Base-by-base conservation (phyloP, 2,888 invertebrate species). In the Torymus auratus region DNA sequence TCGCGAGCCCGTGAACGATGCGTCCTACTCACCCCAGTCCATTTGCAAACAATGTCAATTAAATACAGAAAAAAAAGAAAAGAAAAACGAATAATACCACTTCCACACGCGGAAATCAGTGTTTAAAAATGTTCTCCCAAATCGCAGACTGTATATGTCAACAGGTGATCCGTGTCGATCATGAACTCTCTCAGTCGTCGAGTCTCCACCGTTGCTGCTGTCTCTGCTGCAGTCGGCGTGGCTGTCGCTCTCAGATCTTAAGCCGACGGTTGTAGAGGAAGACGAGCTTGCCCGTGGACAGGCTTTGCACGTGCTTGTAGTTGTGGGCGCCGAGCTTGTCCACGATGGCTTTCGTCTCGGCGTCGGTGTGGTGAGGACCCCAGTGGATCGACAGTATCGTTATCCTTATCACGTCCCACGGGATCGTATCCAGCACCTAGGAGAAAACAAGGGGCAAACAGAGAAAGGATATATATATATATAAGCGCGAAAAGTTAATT, bases 391-490 rank as follows among this genome's bases (percentile, higher is more conserved):
- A 89, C 67, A 91, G 78, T 17, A 88, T 86, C 15, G 88, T 88
- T 87, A 91, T 89, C 79, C 88, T 86, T 74, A 89, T 87, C 68
- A 86, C 85, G 52, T 90, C 89, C 90, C 91, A 90, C 7, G 91
- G 91, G 73, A 91, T 90, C 53, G 90, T 89, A 76, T 90, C 90
- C 74, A 91, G 87, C 14, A 91, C 88, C 90, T 91, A 84, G 13
- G 28, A 55, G 23, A 67, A 15, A 14, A 65, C n/a, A 3, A 28
- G 50, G 52, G 50, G n/a, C 41, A 60, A 17, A 15, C 14, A 23
- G 10, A 50, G 11, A 15, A 50, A 50, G 11, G 50, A 60, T 14
- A n/a, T 28, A 52, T 14, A 60, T 14, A n/a, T 28, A 52, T 14
- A n/a, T 0, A 41, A 64, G 5, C 17, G 23, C n/a, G 15, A 61